phyloP scores from a whole-genome alignment of 2,113 vertebrate genomes.

The Engraulis encrasicolus region DNA sequence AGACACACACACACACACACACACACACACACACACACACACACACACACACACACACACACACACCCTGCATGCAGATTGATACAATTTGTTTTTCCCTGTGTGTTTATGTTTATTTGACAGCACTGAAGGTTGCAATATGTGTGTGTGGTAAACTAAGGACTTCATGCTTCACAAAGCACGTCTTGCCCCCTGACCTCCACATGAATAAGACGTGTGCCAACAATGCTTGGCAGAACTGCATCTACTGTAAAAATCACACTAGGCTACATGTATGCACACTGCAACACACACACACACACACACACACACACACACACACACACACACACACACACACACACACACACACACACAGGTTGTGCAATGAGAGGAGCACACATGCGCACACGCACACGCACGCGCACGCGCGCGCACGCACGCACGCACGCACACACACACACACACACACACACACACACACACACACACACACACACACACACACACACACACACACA shows the following conservation, averaged over 20 bases:
- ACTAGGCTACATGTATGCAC: neutral
- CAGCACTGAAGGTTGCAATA: neutral
- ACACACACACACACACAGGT: too few species aligned
- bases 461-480: too few species aligned
- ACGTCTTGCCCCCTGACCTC: neutral
- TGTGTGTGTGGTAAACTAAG: neutral
- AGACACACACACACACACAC: neutral
- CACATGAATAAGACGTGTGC: slow-evolving; percentile 8
- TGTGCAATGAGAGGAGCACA: too few species aligned
- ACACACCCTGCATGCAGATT: too few species aligned
- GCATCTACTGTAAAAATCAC: neutral
- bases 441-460: too few species aligned
- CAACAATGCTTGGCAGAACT: neutral
- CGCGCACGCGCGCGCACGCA: too few species aligned
- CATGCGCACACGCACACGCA: too few species aligned
- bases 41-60: neutral
- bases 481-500: too few species aligned
- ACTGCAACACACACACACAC: neutral
- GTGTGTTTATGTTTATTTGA: neutral
- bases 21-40: neutral
- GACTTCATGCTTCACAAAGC: neutral
- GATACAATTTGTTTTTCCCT: neutral
- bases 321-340: too few species aligned
- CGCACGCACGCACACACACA: neutral
- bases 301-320: too few species aligned